Conservation (phyloP, 2,888 invertebrate species). For the Tenthredo distinguenda region DNA sequence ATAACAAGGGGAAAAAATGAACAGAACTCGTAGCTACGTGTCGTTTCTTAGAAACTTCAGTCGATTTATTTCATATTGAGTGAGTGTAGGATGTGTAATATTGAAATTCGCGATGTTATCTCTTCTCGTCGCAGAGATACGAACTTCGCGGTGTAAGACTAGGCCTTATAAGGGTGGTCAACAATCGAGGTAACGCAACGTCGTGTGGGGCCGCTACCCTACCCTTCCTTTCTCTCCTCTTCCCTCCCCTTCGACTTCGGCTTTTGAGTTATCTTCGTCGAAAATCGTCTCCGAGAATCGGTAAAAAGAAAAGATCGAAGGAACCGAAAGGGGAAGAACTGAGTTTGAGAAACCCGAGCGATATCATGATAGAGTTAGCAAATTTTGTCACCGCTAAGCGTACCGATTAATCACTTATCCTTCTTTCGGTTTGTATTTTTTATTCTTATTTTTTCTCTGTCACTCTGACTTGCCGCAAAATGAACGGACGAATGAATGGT, state of each 20-base stretch:
- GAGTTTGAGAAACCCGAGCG: too few species aligned
- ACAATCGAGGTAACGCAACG: conserved; percentile 57
- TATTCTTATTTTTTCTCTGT: not conserved
- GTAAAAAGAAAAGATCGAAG: not conserved
- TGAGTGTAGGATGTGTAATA: too few species aligned
- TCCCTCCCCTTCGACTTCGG: not conserved
- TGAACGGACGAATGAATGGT: not conserved
- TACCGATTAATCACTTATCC: not conserved
- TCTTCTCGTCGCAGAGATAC: too few species aligned
- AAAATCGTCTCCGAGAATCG: not conserved
- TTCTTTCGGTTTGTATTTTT: not conserved
- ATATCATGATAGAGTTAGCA: too few species aligned
- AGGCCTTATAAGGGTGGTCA: conserved; percentile 60
- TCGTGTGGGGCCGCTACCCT: conserved; percentile 58
- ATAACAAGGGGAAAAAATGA: too few species aligned
- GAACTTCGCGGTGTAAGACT: too few species aligned
- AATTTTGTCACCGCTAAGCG: too few species aligned
- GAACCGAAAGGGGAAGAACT: too few species aligned
- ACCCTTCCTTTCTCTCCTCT: not conserved
- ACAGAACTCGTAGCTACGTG: too few species aligned
- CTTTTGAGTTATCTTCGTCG: not conserved
- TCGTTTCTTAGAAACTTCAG: too few species aligned
- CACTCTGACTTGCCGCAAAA: not conserved
- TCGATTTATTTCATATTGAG: not conserved
- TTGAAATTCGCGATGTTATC: too few species aligned